These are phyloP conservation scores for Tenualosa thibaudeaui DNA, from an alignment of 2,797 vertebrate genomes.

Conservation along the genomic window DNA sequence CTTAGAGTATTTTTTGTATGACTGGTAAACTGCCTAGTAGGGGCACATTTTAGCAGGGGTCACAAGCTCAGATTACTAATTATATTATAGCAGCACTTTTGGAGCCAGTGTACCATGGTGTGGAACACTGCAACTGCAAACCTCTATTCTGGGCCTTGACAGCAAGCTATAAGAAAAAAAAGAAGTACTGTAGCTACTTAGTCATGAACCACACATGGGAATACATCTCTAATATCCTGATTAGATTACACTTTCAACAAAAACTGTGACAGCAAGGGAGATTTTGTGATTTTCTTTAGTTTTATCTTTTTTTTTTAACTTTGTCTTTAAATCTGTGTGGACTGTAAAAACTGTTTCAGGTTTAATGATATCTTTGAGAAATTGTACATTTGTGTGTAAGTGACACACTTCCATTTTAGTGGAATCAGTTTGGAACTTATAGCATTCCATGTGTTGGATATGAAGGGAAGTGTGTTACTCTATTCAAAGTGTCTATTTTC, in stretches of 20 bases:
- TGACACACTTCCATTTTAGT: not conserved
- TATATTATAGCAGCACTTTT: constrained; percentile 9
- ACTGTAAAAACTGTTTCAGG: not conserved
- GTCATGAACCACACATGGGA: not conserved
- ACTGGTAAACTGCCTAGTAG: not conserved
- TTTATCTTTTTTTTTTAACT: not conserved
- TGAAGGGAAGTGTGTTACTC: constrained; percentile 52
- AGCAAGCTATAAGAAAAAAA: not conserved
- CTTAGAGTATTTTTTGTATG: not conserved
- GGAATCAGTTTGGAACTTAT: not conserved
- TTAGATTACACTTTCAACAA: not conserved
- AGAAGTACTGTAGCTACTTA: not conserved
- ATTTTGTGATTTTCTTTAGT: not conserved
- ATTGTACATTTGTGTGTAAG: not conserved
- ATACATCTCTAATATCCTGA: not conserved
- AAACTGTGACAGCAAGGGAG: not conserved
- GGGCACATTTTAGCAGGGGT: not conserved
- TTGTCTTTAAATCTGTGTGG: not conserved
- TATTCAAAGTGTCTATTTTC: constrained; percentile 29
- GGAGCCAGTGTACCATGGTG: not conserved
- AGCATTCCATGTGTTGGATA: constrained; percentile 46
- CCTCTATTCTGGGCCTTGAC: not conserved
- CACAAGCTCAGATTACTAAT: not conserved
- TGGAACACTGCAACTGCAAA: not conserved
- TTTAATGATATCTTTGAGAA: not conserved